Base-by-base conservation (phyloP, 2,888 invertebrate species). In the Drosophila nr. perissopoda region DNA sequence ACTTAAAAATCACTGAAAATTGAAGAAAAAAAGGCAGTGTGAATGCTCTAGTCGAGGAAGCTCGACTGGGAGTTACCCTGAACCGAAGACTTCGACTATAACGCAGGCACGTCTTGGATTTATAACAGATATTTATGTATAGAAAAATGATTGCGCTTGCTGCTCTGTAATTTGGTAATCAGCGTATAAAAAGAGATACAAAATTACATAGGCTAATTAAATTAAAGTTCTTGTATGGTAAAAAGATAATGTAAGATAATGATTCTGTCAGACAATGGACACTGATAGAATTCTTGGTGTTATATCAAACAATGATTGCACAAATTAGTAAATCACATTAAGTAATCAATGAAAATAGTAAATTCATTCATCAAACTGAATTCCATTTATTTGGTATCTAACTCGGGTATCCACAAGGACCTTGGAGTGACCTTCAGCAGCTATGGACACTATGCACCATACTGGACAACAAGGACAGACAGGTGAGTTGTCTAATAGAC, bases 1-100 rank as follows among this genome's bases (percentile, higher is more conserved):
- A 89, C 80, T 87, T 86, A 84, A 84, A 86, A 82, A 74, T 76
- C 82, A 82, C 82, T 80, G 78, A 78, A 74, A 73, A 36, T 34
- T 21, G 29, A 42, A 21, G 48, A 34, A 18, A 38, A n/a, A 0
- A 40, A 54, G 45, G 4, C 25, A 4, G 4, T 21, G 13, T 16
- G 21, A 62, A 36, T 38, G 18, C 13, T 11, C 2, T 18, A 54
- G 25, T 4, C 53, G 10, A n/a, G 34, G 6, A 6, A 36, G 21
- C 34, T 36, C 33, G 36, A 54, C 33, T 5, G 13, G 1, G 25
- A 27, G 36, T n/a, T 36, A 36, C 36, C 36, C 54, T 36, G 0
- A 36, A 18, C 10, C 2, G 6, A 13, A 4, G 31, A 31, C 13
- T 21, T 21, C 0, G 3, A 25, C 4, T 4, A 2, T 8, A 25